Evolutionary conservation across 2,113 vertebrate genomes (phyloP).

Genomic region (Notarius quadriscutis): DNA sequence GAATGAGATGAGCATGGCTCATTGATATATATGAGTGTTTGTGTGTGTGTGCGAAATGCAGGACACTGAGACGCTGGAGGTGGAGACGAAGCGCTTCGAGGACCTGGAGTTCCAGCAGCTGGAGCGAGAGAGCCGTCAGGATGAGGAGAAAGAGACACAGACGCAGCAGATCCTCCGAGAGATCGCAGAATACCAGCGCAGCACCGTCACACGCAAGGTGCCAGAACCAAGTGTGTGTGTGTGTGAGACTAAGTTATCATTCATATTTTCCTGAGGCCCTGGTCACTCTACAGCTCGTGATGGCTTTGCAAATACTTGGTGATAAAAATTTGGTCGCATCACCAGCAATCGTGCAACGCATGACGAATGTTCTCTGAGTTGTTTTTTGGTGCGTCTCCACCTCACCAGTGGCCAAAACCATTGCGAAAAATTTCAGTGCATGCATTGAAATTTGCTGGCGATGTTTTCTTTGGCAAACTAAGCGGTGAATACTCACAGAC

Average conservation of each 20-base stretch:
- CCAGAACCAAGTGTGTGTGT: neutral
- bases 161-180: slow-evolving; percentile 88
- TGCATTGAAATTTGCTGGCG: no score
- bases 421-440: no score
- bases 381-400: no score
- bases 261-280: no score
- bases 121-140: slow-evolving; percentile 88
- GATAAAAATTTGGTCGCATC: no score
- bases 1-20: neutral
- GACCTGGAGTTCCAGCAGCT: slow-evolving; percentile 97
- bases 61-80: slow-evolving; percentile 88
- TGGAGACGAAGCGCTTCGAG: slow-evolving; percentile 91
- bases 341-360: no score
- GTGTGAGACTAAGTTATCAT: neutral
- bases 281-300: no score
- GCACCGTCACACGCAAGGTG: slow-evolving; percentile 86
- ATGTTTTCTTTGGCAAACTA: no score
- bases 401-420: no score
- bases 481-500: no score
- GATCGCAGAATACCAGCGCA: slow-evolving; percentile 88
- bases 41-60: slow-evolving; percentile 56
- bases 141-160: slow-evolving; percentile 90
- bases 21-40: slow-evolving; percentile 5
- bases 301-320: no score
- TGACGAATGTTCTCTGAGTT: no score